These are phyloP conservation scores for Percopsis omiscomaycus DNA, from an alignment of 2,797 vertebrate species.

Conservation along the genomic window DNA sequence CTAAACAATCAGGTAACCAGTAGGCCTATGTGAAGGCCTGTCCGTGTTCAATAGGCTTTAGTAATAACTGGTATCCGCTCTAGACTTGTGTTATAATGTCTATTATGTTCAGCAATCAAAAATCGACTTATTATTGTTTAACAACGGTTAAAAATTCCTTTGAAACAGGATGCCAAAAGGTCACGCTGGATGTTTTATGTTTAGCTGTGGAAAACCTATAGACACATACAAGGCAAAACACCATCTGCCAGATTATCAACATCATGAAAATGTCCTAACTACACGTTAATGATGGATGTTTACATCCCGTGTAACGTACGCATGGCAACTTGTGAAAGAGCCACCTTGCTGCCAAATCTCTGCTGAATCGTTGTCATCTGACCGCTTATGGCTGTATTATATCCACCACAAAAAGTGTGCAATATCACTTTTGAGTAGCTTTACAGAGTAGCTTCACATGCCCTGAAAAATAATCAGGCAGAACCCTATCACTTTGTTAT, in stretches of 20 bases:
- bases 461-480: constrained; percentile 16
- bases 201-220: too few relatives aligned
- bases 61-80: not conserved
- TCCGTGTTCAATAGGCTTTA: not conserved
- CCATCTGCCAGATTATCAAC: too few relatives aligned
- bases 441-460: too few relatives aligned
- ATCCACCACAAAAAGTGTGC: constrained; percentile 15
- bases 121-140: not conserved
- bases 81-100: too few relatives aligned
- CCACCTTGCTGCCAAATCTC: constrained; percentile 37
- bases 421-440: too few relatives aligned
- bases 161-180: too few relatives aligned
- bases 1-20: constrained; percentile 20
- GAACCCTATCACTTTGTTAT: constrained; percentile 12
- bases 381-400: constrained; percentile 19
- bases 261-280: too few relatives aligned
- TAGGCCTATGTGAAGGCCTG: not conserved
- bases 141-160: not conserved
- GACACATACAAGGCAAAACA: too few relatives aligned
- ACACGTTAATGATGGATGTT: constrained; percentile 37
- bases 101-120: not conserved
- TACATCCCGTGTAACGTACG: constrained; percentile 49
- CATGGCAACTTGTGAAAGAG: constrained; percentile 30
- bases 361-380: constrained; percentile 33
- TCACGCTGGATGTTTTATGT: too few relatives aligned